These are phyloP conservation scores for Diadophis punctatus DNA, from an alignment of 2,113 vertebrate species.

Conservation along the genomic window DNA sequence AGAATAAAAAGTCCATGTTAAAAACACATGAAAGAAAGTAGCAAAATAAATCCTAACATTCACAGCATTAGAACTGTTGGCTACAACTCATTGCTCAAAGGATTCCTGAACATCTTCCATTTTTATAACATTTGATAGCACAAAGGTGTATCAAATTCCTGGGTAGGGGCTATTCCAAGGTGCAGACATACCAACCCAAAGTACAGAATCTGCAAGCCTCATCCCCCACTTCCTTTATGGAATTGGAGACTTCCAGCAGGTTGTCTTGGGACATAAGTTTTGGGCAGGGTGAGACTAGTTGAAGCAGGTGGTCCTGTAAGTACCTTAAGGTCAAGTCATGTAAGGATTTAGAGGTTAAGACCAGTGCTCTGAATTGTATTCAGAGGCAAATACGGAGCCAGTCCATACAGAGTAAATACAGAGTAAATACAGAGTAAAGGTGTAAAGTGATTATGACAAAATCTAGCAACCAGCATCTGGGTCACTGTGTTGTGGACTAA, in stretches of 20 bases:
- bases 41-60: background rate
- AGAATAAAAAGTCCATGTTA: background rate
- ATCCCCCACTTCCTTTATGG: background rate
- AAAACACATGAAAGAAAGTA: background rate
- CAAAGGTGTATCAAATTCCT: background rate
- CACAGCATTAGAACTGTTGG: background rate
- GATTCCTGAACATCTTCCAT: background rate
- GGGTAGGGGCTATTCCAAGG: background rate
- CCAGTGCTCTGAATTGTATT: background rate
- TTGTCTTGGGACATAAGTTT: background rate
- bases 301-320: background rate
- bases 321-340: background rate
- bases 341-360: background rate
- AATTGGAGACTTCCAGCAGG: background rate
- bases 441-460: background rate
- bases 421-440: background rate
- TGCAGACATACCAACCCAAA: background rate
- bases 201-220: background rate
- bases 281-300: background rate
- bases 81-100: background rate
- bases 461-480: background rate
- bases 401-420: background rate
- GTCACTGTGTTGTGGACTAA: background rate
- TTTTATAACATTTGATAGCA: background rate
- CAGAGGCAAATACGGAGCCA: background rate